Evolutionary conservation across 2,888 invertebrate genomes (phyloP), one percentile per base, ranked within the genome.

Genomic region (Yponomeuta sedellus): DNA sequence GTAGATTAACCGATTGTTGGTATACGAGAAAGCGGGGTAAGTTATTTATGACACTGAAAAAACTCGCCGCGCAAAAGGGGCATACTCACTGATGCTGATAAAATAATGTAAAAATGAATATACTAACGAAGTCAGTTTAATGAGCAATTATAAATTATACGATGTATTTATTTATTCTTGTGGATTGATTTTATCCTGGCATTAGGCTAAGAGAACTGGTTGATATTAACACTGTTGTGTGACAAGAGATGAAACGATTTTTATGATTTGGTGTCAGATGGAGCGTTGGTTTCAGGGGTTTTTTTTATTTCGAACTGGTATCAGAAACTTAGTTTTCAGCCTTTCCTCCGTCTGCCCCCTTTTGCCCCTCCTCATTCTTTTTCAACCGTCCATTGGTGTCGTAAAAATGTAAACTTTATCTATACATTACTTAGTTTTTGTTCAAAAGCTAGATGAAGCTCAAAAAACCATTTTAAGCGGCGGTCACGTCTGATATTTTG

Each of bases 301-400:
- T 28, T 28, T 28, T 28, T 34, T 34, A 34, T 34, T 34, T 25
- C 5, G 25, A 25, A 25, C 3, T 25, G 2, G 25, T 25, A 25
- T 8, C 6, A 34, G 34, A 34, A 52, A 12, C 44, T 25, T 52
- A 8, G 16, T 19, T 20, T n/a, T 64, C n/a, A 10, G 19, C 56
- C n/a, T 16, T 28, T 56, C 57, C 22, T 58, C 22, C 16, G 16
- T 19, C n/a, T 56, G 25, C 56, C 56, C 56, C 56, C 56, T 65
- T 73, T 67, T 67, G 68, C 70, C 69, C 71, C 5, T 2, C 12
- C 74, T 71, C 69, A 71, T 72, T 71, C 78, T 77, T 79, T 86
- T 88, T 86, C 85, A 80, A 86, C 89, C 89, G 89, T 89, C 89
- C 89, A 89, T 88, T 74, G 79, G 75, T 89, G 88, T 89, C 85